These are phyloP conservation scores for Neostethus bicornis DNA, from an alignment of 2,797 vertebrate genomes.

Conservation along the genomic window DNA sequence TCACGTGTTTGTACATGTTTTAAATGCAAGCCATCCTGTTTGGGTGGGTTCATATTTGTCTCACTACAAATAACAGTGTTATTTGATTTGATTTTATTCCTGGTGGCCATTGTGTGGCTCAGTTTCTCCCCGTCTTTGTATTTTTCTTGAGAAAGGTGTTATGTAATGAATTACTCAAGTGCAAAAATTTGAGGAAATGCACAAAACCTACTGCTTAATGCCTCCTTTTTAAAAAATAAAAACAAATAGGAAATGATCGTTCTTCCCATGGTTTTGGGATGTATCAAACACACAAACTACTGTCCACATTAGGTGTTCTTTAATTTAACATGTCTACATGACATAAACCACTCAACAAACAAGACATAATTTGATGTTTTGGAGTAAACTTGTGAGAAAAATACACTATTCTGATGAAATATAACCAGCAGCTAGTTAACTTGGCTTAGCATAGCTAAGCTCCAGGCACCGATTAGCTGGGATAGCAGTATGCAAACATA, in stretches of 20 bases:
- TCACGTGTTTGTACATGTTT: constrained; percentile 35
- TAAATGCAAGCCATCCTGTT: constrained; percentile 30
- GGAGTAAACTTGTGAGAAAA: constrained; percentile 7
- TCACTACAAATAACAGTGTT: constrained; percentile 67
- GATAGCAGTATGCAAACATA: background rate
- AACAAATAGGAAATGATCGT: background rate
- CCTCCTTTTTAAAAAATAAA: constrained; percentile 14
- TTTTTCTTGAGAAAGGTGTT: constrained; percentile 44
- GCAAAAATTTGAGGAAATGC: constrained; percentile 24
- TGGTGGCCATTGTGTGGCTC: constrained; percentile 68
- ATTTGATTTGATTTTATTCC: constrained; percentile 45
- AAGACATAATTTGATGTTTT: background rate
- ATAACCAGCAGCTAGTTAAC: background rate
- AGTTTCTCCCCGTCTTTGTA: constrained; percentile 47
- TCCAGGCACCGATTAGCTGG: background rate
- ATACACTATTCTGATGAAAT: no score
- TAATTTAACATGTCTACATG: constrained; percentile 6
- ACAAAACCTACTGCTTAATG: constrained; percentile 24
- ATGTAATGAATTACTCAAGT: constrained; percentile 45
- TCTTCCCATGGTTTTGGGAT: background rate
- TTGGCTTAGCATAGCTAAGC: background rate
- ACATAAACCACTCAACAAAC: background rate
- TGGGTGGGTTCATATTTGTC: constrained; percentile 40
- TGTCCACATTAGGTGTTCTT: constrained; percentile 9
- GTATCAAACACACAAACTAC: constrained; percentile 8